Evolutionary conservation across 2,113 vertebrate genomes (phyloP), one percentile per base, ranked within the genome.

Genomic region (Cebidichthys violaceus): DNA sequence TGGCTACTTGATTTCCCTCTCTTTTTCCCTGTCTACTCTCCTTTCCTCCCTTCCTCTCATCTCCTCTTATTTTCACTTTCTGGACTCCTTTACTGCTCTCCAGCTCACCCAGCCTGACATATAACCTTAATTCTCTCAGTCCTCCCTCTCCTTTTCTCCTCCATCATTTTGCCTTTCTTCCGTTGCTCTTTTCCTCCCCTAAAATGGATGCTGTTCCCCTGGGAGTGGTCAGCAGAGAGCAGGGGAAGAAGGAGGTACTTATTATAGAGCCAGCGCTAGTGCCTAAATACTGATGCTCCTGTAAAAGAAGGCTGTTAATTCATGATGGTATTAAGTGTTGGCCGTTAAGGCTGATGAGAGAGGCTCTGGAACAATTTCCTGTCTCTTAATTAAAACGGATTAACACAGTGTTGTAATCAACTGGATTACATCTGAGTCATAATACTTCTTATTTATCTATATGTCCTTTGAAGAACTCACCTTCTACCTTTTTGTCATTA

Each of bases 1-100:
- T 94, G 90, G 92, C 90, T 89, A 86, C 92, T 94, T 92, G 86
- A 94, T 93, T 94, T 92, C 73, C 88, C 73, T 83, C 85, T 86
- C 84, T 79, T 82, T 83, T 85, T 89, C 90, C 85, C 90, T 90
- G 78, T 86, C 81, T 69, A 70, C 87, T 87, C 87, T 92, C 52
- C 72, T 77, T 87, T 85, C 78, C 69, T 73, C 67, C 69, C 80
- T 47, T 83, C 74, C 78, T 78, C 82, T 76, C 83, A 65, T 85
- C 77, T 77, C 37, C 70, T 84, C 76, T 86, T 75, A 59, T 91
- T 86, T 90, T 88, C 87, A 81, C 89, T 87, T 83, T 85, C 80
- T 86, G 59, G 0, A 29, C 75, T 66, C 39, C 59, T 66, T 70
- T 27, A 7, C 79, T 37, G 37, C 64, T 84, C 77, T 68, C 66